These are phyloP conservation scores for Leptoclinus maculatus DNA, from an alignment of 2,797 vertebrate genomes.

Conservation along the genomic window DNA sequence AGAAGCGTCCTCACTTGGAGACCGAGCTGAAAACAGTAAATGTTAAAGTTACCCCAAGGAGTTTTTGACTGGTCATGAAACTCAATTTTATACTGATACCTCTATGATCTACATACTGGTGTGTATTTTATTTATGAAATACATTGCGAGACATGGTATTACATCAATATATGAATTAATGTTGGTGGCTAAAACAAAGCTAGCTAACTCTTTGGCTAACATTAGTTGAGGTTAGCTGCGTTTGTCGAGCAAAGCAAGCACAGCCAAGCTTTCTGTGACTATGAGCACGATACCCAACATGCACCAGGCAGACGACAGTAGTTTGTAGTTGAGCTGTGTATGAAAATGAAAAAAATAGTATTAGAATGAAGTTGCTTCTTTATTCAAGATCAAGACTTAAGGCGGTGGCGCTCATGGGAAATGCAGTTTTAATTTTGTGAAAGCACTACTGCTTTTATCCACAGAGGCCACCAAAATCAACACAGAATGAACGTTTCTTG, in stretches of 20 bases:
- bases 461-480: too few species aligned
- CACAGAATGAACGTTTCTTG: too few species aligned
- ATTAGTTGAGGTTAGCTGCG: neutral
- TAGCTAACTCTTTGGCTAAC: neutral
- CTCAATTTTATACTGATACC: neutral
- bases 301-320: too few species aligned
- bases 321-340: too few species aligned
- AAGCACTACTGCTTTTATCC: too few species aligned
- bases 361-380: too few species aligned
- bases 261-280: neutral
- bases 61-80: neutral
- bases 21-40: neutral
- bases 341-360: too few species aligned
- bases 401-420: neutral
- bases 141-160: neutral
- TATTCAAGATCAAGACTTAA: neutral
- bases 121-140: neutral
- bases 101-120: neutral
- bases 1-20: constrained; percentile 1
- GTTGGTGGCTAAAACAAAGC: neutral
- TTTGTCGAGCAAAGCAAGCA: too few species aligned
- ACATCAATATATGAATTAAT: neutral
- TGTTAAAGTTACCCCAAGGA: neutral
- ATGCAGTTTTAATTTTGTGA: too few species aligned
- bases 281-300: too few species aligned